Conservation (phyloP, 1,140 invertebrate species). For the Theocolax elegans region DNA sequence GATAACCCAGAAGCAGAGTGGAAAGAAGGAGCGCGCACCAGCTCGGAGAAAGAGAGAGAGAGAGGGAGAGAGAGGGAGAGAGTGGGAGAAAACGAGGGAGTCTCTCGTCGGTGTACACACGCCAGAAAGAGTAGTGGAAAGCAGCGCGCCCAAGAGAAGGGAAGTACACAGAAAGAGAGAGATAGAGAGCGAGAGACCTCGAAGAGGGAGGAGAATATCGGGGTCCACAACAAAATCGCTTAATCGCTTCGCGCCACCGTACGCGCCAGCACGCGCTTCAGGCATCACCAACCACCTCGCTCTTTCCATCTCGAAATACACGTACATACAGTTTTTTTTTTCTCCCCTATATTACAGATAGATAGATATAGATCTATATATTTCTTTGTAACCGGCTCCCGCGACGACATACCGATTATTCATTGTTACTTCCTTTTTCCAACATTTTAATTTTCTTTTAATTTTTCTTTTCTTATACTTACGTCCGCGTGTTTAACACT, state of each 20-base stretch:
- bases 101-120: constrained; percentile 48
- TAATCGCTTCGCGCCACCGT: constrained; percentile 68
- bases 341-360: too few species aligned
- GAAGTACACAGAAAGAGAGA: constrained; percentile 58
- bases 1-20: too few species aligned
- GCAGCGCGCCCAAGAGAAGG: constrained; percentile 55
- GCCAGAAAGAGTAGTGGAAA: constrained; percentile 58
- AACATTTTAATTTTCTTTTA: too few species aligned
- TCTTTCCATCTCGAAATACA: background rate
- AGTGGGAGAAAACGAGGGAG: constrained; percentile 18
- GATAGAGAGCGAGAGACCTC: constrained; percentile 45
- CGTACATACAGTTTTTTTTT: too few species aligned
- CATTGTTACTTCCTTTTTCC: too few species aligned
- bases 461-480: too few species aligned
- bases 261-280: constrained; percentile 43
- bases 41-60: constrained; percentile 47
- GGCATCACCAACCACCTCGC: background rate
- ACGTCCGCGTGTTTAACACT: too few species aligned
- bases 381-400: too few species aligned
- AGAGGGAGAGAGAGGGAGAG: constrained; percentile 43
- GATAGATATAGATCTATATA: too few species aligned
- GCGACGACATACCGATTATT: too few species aligned
- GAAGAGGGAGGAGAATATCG: constrained; percentile 66
- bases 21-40: constrained; percentile 7
- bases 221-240: constrained; percentile 71